Evolutionary conservation across 2,888 invertebrate species (phyloP), one percentile per base, ranked within the genome.

Genomic region (Epinotia demarniana): DNA sequence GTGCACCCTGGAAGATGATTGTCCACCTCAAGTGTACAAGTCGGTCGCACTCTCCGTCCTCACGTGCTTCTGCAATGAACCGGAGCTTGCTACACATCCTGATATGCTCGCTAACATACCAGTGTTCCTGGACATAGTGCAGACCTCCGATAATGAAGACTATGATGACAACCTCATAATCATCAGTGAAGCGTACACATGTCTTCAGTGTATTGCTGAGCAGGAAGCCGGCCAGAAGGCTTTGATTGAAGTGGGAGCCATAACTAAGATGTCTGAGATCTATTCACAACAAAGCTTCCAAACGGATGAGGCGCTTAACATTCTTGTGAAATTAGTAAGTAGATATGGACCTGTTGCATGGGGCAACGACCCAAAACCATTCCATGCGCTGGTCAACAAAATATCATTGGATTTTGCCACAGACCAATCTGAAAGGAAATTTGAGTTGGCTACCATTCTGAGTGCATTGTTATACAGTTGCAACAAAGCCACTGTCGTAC

Each of bases 251-350:
- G 96, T 96, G 55, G 97, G 97, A 71, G 97, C 97, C 13, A 96
- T 98, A 74, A 95, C 96, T 0, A 97, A 96, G 89, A 96, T 98
- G 96, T 96, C 97, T 66, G 97, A 97, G 86, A 97, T 98, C 79
- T 98, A 98, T 87, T 96, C 97, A 0, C 97, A 97, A 79, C 98
- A 97, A 87, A 97, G 97, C 88, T 98, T 98, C 84, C 97, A 98
- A 89, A 97, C 97, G 0, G 98, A 98, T 85, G 97, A 98, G 87
- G 98, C 98, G 0, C 91, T 98, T 53, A 97, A 97, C 82, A 96
- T 98, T 81, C 94, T 98, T 72, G 97, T 97, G 3, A 95, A 96
- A 72, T 89, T 98, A 69, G 97, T 97, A 0, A 96, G 95, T 78
- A 94, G 95, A 79, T 96, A 97, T 86, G 97, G 97, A 0, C 93